Base-by-base conservation (phyloP, 2,797 vertebrate species). In the Rhinichthys osculus region DNA sequence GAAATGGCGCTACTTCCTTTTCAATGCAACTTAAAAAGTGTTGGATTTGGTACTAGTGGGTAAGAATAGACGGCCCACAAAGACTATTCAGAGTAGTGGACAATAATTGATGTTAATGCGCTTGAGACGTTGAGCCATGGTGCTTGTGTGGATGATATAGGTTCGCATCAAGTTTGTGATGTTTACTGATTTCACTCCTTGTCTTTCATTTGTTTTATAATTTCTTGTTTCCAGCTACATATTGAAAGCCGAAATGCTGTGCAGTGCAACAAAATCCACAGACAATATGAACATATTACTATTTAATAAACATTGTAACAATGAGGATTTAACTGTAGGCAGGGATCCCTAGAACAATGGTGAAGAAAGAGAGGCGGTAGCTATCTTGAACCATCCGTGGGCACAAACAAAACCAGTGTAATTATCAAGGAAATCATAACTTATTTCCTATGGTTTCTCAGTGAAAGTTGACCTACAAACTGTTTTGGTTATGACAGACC, bases 401-500 rank as follows among this genome's bases (percentile, higher is more conserved):
- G 33, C 4, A 62, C 30, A 66, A 76, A 70, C 33, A 78, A 73
- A 80, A 73, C 57, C 27, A 64, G 47, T 19, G 21, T 50, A 73
- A 85, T 80, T 50, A 62, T 70, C 30, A 59, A 35, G 30, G 40
- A 72, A 85, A 71, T 54, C 77, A 19, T 66, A 73, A 85, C 54
- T 50, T 79, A 52, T 27, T 59, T n/a, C 67, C 40, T 50, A 38
- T 50, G 76, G 30, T 72, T 85, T 72, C 44, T 27, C 50, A 74
- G 57, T 38, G 35, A 73, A 83, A 59, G 77, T 50, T 85, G 70
- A 82, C 70, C 82, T 69, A 81, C 50, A 73, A 83, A 47, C 57
- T 78, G 73, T 50, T 82, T 64, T 47, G 67, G 81, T 83, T 88
- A 88, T 52, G 40, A 30, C 19, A 85, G 78, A 79, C 54, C 76